Percentiles rank a stretch among this genome's conserved stretches.
Evolutionary conservation across 2,113 vertebrate genomes (phyloP).

Genomic region (Catharus bicknelli): DNA sequence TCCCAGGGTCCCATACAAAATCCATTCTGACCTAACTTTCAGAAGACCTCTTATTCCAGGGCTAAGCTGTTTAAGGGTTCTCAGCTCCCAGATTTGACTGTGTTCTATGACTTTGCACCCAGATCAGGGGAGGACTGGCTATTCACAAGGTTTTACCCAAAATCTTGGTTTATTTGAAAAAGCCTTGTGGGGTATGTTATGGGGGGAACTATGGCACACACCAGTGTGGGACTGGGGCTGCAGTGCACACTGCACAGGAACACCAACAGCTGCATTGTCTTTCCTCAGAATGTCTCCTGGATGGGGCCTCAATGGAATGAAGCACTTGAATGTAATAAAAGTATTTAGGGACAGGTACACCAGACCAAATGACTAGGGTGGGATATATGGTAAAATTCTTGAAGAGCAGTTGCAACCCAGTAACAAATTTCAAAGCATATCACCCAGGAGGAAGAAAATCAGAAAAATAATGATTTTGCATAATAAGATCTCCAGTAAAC

Average conservation of each 20-base stretch:
- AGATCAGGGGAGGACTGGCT: neutral
- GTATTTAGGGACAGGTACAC: neutral
- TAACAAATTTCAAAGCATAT: neutral
- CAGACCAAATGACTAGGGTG: neutral
- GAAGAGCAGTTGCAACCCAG: neutral
- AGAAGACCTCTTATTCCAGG: neutral
- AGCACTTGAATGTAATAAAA: neutral
- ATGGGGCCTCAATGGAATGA: neutral
- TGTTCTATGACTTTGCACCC: neutral
- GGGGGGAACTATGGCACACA: rapidly evolving
- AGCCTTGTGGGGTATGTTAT: rapidly evolving
- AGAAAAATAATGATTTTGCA: neutral
- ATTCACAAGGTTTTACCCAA: neutral
- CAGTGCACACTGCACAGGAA: neutral
- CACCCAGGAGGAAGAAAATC: neutral
- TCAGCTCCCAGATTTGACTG: neutral
- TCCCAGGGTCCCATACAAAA: neutral
- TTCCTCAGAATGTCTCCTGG: neutral
- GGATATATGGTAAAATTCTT: neutral
- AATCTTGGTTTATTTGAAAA: neutral
- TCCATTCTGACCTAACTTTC: neutral
- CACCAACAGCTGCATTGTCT: neutral
- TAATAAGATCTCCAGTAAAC: neutral
- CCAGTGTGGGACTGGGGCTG: rapidly evolving
- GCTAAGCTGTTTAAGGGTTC: neutral